Base-by-base conservation (phyloP, 2,888 invertebrate genomes). In the Caenorhabditis sp. region DNA sequence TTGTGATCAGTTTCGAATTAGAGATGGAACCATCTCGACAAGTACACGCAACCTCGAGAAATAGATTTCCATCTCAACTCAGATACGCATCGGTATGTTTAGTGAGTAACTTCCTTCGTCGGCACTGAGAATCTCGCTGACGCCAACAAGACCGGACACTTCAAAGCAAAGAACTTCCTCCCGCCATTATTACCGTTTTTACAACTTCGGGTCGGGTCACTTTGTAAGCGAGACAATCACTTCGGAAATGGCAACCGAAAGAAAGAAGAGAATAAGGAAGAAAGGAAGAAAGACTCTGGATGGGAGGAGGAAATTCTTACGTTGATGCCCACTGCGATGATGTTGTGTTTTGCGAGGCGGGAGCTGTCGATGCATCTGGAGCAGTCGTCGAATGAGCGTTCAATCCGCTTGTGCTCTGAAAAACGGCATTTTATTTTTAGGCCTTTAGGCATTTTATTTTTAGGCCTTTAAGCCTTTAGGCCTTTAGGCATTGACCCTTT, bases 291-390 rank as follows among this genome's bases (percentile, higher is more conserved):
- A 22, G 50, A 26, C 17, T 35, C 35, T 26, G 17, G 24, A 55
- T 24, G n/a, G n/a, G n/a, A n/a, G n/a, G n/a, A n/a, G n/a, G n/a
- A n/a, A n/a, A n/a, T n/a, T 7, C 15, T 78, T 45, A 93, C 93
- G 88, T 93, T 94, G 22, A 92, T 92, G 8, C 94, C 94, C 89
- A 94, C 92, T 24, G 94, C 92, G 24, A 96, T 92, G 86, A 96
- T 92, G 32, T 95, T 92, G 90, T 96, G 94, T 89, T 95, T 96
- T 53, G 93, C 91, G 92, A 95, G 93, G 77, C 92, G 92, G 37
- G 92, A 92, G 9, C 94, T 94, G 83, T 95, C 94, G 63, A 96
- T 92, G 90, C 98, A 98, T 89, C 92, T 92, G 59, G 92, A 91
- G 90, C 98, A 98, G 74, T 89, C 93, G 70, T 95, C 94, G 85